These are phyloP conservation scores for Belgica antarctica DNA, from an alignment of 2,888 invertebrate species.

Conservation along the genomic window DNA sequence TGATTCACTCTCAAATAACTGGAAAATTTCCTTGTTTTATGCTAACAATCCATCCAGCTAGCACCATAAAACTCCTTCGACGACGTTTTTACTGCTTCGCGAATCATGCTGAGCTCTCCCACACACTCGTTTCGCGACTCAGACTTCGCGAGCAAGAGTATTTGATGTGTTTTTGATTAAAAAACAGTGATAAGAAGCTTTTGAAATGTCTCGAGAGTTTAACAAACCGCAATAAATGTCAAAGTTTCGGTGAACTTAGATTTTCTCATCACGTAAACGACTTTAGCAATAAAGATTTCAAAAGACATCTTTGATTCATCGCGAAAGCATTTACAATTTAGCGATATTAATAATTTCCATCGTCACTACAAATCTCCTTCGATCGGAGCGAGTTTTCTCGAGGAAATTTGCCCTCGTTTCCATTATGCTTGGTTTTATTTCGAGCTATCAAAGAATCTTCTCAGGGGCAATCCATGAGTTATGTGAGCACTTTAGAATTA, in stretches of 20 bases:
- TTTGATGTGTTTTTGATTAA: slow-evolving; percentile 8
- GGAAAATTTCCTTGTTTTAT: neutral
- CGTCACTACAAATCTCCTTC: too few relatives aligned
- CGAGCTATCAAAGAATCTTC: too few relatives aligned
- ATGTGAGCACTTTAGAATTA: too few relatives aligned
- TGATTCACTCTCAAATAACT: neutral
- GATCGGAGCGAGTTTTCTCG: too few relatives aligned
- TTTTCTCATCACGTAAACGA: too few relatives aligned
- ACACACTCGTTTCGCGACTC: neutral
- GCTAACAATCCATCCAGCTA: neutral
- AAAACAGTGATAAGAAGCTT: neutral
- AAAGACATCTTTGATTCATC: too few relatives aligned
- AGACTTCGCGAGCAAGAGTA: neutral
- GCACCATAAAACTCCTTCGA: neutral
- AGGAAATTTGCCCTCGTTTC: too few relatives aligned
- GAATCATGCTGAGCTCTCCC: neutral
- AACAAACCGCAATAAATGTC: slow-evolving; percentile 1
- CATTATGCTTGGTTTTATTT: too few relatives aligned
- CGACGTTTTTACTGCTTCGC: neutral
- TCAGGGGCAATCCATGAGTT: too few relatives aligned
- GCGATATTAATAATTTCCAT: too few relatives aligned
- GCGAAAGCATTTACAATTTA: too few relatives aligned
- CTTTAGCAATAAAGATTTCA: too few relatives aligned
- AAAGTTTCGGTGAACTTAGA: neutral
- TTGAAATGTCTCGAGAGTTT: neutral